A percentile compares a stretch with the other conserved stretches of the same genome.
Evolutionary conservation across 2,113 vertebrate species (phyloP).

Genomic region (Galeopterus variegatus): DNA sequence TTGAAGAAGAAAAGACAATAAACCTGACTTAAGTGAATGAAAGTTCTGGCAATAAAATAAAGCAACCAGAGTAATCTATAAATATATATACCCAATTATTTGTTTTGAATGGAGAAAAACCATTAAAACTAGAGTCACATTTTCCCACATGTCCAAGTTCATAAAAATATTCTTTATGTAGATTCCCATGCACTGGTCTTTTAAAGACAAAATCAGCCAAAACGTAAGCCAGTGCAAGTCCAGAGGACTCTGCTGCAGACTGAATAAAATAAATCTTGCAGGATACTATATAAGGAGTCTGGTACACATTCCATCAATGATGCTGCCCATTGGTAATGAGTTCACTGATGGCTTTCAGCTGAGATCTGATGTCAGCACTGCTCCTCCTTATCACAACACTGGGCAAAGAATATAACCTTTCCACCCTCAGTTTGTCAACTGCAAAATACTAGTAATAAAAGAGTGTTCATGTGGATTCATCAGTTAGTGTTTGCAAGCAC

Average conservation of each 20-base stretch:
- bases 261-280: constrained; percentile 60
- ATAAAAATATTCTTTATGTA: constrained; percentile 62
- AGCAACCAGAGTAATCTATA: constrained; percentile 56
- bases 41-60: constrained; percentile 70
- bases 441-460: constrained; percentile 31
- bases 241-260: not conserved
- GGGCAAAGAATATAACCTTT: constrained; percentile 62
- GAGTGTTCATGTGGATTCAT: constrained; percentile 47
- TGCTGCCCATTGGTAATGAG: constrained; percentile 12
- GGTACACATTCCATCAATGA: not conserved
- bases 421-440: constrained; percentile 61
- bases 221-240: constrained; percentile 34
- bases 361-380: constrained; percentile 48
- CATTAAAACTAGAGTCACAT: constrained; percentile 55
- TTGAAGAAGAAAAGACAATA: constrained; percentile 48
- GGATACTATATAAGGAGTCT: constrained; percentile 14
- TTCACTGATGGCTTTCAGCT: constrained; percentile 50
- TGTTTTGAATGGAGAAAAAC: constrained; percentile 64
- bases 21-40: constrained; percentile 62
- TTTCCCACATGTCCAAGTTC: constrained; percentile 7
- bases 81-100: constrained; percentile 26
- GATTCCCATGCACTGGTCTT: constrained; percentile 22
- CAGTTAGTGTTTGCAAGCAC: constrained; percentile 64
- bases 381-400: constrained; percentile 45
- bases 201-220: constrained; percentile 61